Conservation (phyloP, 2,113 vertebrate species). For the rat (Rattus norvegicus) region GRCr8 NC_086021.1:71154001-71154500, state of each 20-base stretch:
- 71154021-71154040: not conserved
- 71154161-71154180: not conserved
- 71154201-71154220: not conserved
- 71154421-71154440: no score
- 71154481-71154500: no score
- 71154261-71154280: not conserved
- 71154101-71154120: not conserved
- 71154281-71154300: slow-evolving; percentile 6
- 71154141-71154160: not conserved
- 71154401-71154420: no score
- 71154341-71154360: not conserved
- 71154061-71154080: not conserved
- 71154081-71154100: not conserved
- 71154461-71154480: no score
- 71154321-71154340: slow-evolving; percentile 13
- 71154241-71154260: not conserved
- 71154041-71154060: not conserved
- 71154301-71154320: not conserved
- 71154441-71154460: no score
- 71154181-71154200: not conserved
- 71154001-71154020: slow-evolving; percentile 20
- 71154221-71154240: not conserved
- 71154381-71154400: no score
- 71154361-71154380: not conserved
- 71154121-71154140: not conserved